Evolutionary conservation across 1,140 invertebrate genomes (phyloP).

Genomic region (Pogonomyrmex californicus): DNA sequence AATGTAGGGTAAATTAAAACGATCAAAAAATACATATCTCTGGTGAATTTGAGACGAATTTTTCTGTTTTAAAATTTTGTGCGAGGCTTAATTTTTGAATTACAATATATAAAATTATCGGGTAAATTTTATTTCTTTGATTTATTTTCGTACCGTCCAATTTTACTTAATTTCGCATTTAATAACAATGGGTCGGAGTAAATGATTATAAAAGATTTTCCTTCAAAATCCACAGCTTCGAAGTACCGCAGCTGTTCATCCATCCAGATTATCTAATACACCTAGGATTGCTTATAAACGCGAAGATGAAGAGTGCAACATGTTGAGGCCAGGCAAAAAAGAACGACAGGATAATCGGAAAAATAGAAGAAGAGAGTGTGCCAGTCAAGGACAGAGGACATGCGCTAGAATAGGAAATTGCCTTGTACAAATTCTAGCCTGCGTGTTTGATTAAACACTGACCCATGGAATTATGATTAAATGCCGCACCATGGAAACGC

Average conservation of each 20-base stretch:
- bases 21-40: too few relatives aligned
- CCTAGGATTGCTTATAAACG: constrained; percentile 70
- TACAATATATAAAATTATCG: background rate
- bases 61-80: too few relatives aligned
- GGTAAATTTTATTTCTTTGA: constrained; percentile 5
- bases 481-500: background rate
- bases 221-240: constrained; percentile 57
- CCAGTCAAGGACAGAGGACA: constrained; percentile 80
- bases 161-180: constrained; percentile 2
- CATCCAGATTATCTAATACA: constrained; percentile 68
- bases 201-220: background rate
- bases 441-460: constrained; percentile 84
- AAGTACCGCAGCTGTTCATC: constrained; percentile 37
- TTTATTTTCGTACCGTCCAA: background rate
- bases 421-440: constrained; percentile 83
- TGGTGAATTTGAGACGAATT: too few relatives aligned
- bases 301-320: constrained; percentile 41
- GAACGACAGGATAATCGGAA: constrained; percentile 83
- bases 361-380: constrained; percentile 84
- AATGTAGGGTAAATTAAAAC: too few relatives aligned
- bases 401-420: constrained; percentile 84
- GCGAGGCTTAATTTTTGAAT: too few relatives aligned
- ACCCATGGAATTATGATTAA: background rate
- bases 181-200: background rate
- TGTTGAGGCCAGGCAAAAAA: constrained; percentile 73